Conservation (phyloP, 30 jellyfish, hydroid and myxozoan species). For the Hydractinia symbiolongicarpus region DNA sequence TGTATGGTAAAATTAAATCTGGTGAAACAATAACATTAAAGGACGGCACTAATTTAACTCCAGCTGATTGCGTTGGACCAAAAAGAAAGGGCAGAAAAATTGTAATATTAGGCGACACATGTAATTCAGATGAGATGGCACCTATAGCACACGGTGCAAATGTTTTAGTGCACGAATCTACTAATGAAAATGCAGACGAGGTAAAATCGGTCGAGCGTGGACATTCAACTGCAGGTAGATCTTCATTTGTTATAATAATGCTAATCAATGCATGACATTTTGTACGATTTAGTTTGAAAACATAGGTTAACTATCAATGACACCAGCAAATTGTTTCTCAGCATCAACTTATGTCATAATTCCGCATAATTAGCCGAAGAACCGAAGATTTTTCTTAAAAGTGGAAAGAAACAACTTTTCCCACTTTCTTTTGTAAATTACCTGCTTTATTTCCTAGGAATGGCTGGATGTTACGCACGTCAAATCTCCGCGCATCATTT, state of each 20-base stretch:
- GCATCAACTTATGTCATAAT: too few species aligned
- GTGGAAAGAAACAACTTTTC: too few species aligned
- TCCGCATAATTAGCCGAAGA: too few species aligned
- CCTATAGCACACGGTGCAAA: slow-evolving; percentile 43
- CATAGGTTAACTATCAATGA: too few species aligned
- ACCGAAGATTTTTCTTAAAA: too few species aligned
- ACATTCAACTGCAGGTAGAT: slow-evolving; percentile 93
- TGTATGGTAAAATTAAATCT: slow-evolving; percentile 55
- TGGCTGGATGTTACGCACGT: slow-evolving; percentile 10
- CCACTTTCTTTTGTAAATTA: too few species aligned
- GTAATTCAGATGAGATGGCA: slow-evolving; percentile 42
- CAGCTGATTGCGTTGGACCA: slow-evolving; percentile 67
- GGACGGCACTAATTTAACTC: slow-evolving; percentile 46
- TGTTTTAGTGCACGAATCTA: slow-evolving; percentile 79
- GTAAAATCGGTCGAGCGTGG: slow-evolving; percentile 78
- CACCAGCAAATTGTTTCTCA: too few species aligned
- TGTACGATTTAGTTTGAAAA: neutral
- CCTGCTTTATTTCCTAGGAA: neutral
- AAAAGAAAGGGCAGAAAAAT: slow-evolving; percentile 59
- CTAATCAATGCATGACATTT: neutral
- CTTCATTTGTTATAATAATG: neutral
- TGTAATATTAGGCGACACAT: slow-evolving; percentile 79
- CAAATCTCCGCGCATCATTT: neutral
- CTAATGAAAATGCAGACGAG: slow-evolving; percentile 79
- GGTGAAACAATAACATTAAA: slow-evolving; percentile 50